Evolutionary conservation across 1,140 invertebrate genomes (phyloP), one percentile per base, ranked within the genome.

Genomic region (Stratiolaelaps scimitus): DNA sequence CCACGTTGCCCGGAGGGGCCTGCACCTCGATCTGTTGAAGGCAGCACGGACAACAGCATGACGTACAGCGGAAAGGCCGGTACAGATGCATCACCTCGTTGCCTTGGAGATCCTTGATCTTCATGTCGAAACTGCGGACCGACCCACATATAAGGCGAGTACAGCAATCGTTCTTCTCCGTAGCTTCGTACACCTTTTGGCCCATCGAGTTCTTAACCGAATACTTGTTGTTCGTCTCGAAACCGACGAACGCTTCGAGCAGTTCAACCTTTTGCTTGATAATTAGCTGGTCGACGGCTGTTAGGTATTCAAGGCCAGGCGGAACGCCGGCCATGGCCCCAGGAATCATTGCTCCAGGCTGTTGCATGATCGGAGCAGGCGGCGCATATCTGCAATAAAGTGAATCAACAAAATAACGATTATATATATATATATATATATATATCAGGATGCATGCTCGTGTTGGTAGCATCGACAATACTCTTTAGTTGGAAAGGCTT

Each of bases 251-350:
- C 85, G 83, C 83, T 82, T 93, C 88, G 23, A 91, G 72, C 7
- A 88, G 70, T 74, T 92, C 88, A 10, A 89, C 81, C 78, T 91
- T 88, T 75, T 92, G 89, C 72, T 92, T 85, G 48, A 95, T 81
- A 66, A 92, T 78, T 47, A 94, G 78, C 71, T 88, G 84, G 76
- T 94, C 89, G 81, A 93, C 83, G 81, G 81, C 82, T 75, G 86
- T 87, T 78, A 94, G 84, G 81, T 89, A 94, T 81, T 92, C 89
- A 80, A 95, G 84, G 69, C 89, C 91, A 72, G 83, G 87, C 64
- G 87, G 91, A 91, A 69, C 83, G 85, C 82, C 81, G 86, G 53
- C 56, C 67, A 47, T 30, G 23, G 43, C 34, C 65, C 68, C 15
- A 67, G n/a, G 60, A 44, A 65, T 43, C 26, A 40, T 45, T 4